These are phyloP conservation scores for Clarias magur DNA, from an alignment of 2,113 vertebrate species.

Conservation along the genomic window DNA sequence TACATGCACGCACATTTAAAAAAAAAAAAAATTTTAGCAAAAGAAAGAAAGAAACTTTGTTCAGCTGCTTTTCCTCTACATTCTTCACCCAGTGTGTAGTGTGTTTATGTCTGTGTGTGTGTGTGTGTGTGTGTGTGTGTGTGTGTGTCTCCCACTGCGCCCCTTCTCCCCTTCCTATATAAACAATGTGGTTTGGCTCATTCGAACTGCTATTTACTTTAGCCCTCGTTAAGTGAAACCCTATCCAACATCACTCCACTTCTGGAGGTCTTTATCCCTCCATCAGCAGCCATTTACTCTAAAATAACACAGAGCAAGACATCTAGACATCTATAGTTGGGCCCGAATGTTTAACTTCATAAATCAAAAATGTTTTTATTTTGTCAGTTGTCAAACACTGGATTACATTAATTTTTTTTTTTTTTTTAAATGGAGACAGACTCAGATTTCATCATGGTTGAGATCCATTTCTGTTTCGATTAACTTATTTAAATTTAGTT, in stretches of 20 bases:
- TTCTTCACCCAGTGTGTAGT: not conserved
- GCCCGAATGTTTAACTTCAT: not conserved
- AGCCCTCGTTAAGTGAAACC: slow-evolving; percentile 52
- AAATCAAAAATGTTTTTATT: slow-evolving; percentile 1
- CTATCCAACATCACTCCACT: slow-evolving; percentile 38
- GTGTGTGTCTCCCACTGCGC: slow-evolving; percentile 4
- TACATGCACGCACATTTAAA: not conserved
- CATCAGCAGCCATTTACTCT: slow-evolving; percentile 15
- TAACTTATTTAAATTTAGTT: not conserved
- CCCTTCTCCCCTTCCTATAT: slow-evolving; percentile 45
- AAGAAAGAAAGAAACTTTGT: slow-evolving; percentile 4
- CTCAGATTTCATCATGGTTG: not conserved
- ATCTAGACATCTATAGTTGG: slow-evolving; percentile 13
- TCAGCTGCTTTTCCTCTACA: not conserved
- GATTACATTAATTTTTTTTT: not conserved
- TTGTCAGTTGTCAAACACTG: slow-evolving; percentile 3
- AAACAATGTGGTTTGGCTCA: slow-evolving; percentile 46
- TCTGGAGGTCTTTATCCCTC: slow-evolving; percentile 43
- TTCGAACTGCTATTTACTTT: slow-evolving; percentile 42
- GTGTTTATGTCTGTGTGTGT: not conserved
- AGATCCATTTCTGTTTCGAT: too few relatives aligned
- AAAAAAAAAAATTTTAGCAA: too few relatives aligned
- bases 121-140: slow-evolving; percentile 4
- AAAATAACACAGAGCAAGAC: slow-evolving; percentile 47
- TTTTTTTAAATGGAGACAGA: not conserved